Base-by-base conservation (phyloP, 2,888 invertebrate species). In the Bellardia bayeri region DNA sequence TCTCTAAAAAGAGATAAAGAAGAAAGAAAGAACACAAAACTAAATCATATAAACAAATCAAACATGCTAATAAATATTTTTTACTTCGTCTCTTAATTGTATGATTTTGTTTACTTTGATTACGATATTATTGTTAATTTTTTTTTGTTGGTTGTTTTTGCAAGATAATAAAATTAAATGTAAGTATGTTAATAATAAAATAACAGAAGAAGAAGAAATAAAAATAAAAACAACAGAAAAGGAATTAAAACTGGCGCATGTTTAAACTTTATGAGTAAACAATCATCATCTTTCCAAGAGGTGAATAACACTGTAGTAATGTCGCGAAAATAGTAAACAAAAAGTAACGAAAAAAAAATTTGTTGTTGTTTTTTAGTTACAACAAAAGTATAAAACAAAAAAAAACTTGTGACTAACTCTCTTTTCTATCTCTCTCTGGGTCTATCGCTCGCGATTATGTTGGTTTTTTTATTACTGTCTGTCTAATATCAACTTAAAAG, bases 291-390 rank as follows among this genome's bases (percentile, higher is more conserved):
- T 85, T 51, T 61, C 49, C 49, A 74, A 40, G 69, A 85, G 80
- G 85, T 85, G 81, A 85, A 85, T 76, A 85, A 85, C 81, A 85
- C 33, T 33, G 33, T 63, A 69, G 68, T 63, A 66, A 68, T 82
- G 49, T 37, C 42, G 63, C 68, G 37, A 68, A 82, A 74, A 69
- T 51, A 14, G 68, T 71, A 64, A 68, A 69, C 42, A 66, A 66
- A 80, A 45, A 71, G 9, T 49, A 49, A 40, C 33, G 7, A 33
- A 64, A 58, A 45, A 42, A 33, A 54, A 66, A 8, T 37, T 58
- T 66, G 16, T 40, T 66, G n/a, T 37, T 49, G 40, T 51, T 56
- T 37, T 51, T 56, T 45, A 40, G 63, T 82, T 66, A 42, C 49
- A 69, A 71, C 42, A 54, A 56, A 51, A 64, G 14, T 37, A 49